Evolutionary conservation across 1,140 invertebrate species (phyloP), one percentile per base, ranked within the genome.

Genomic region (Brachystomella parvula): DNA sequence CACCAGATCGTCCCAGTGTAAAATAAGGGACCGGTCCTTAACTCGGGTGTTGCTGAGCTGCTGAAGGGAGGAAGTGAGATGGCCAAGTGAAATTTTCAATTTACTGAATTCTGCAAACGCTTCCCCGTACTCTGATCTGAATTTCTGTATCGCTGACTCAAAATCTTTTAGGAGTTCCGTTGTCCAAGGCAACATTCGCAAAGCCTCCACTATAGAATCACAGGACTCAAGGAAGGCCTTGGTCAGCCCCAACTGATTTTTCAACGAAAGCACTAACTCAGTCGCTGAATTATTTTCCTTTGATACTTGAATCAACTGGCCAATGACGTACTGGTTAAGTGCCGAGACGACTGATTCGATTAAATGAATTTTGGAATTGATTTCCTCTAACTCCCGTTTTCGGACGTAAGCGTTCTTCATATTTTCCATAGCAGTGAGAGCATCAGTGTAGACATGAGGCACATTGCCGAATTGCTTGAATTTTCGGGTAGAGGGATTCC

Each of bases 331-430:
- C 49, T 80, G 79, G 30, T 81, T 83, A 57, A 89, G 86, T 61
- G 84, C 79, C 32, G 83, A 77, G 1, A 87, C 85, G 28, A 83
- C 82, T 64, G 83, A 79, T 49, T 85, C 82, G 6, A 87, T 86
- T 1, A 89, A 75, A 71, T 83, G 82, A 71, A 85, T 86, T 63
- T 81, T 81, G 30, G 78, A 76, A 0, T 83, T 79, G 62, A 85
- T 80, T 67, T 82, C 84, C 69, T 92, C 89, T 29, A 94, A 84
- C 69, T 86, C 83, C 66, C 90, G 79, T 75, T 87, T 88, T 67
- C 88, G 86, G 53, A 86, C 86, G 79, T 94, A 87, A 0, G 87
- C 89, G 26, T 92, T 88, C 68, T 88, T 90, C 74, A 53, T 61
- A 58, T 70, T 70, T 28, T 67, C 21, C 12, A 31, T 61, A 1